Conservation (phyloP, 2,797 vertebrate species). For the Amazona ochrocephala region DNA sequence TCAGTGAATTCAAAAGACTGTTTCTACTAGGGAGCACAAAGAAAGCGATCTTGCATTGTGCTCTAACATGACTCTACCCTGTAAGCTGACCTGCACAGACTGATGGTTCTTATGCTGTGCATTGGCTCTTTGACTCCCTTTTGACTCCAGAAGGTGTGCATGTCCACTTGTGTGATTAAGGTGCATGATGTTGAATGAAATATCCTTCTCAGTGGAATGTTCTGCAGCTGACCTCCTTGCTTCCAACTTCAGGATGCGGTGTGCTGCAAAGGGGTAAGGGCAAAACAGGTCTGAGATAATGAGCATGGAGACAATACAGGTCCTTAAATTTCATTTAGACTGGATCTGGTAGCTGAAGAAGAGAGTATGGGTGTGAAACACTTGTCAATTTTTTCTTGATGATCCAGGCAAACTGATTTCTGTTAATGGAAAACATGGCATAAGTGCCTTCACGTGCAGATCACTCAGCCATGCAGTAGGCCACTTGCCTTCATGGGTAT, state of each 20-base stretch:
- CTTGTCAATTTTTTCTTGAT: not conserved
- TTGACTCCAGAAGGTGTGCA: not conserved
- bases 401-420: not conserved
- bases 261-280: not conserved
- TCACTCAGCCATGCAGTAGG: not conserved
- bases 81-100: conserved; percentile 5
- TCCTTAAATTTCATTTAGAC: not conserved
- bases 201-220: not conserved
- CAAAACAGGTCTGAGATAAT: not conserved
- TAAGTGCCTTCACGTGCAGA: not conserved
- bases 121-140: not conserved
- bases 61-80: conserved; percentile 34
- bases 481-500: not conserved
- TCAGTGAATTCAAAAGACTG: conserved; percentile 68
- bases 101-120: not conserved
- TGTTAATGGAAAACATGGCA: not conserved
- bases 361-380: not conserved
- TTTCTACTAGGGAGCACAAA: conserved; percentile 61
- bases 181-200: not conserved
- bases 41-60: conserved; percentile 56
- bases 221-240: not conserved
- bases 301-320: not conserved
- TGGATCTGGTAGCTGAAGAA: not conserved
- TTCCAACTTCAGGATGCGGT: not conserved
- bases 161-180: not conserved